Evolutionary conservation across 2,797 vertebrate species (phyloP).

Genomic region (Kryptopterus vitreolus): DNA sequence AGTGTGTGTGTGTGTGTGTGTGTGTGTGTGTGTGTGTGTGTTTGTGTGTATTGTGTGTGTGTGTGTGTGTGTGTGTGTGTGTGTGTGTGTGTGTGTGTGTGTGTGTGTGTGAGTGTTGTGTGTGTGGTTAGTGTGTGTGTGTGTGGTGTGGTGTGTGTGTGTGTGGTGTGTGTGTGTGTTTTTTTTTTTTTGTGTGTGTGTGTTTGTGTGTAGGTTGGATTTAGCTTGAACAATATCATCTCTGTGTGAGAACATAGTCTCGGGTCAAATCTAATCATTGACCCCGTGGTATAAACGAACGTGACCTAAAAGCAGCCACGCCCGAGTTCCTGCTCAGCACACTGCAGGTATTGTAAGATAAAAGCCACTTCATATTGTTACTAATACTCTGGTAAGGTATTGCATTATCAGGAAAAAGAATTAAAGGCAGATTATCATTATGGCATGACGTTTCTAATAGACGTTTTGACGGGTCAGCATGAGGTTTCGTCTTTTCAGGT

Average conservation of each 20-base stretch:
- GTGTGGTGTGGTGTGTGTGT: neutral
- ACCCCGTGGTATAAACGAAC: neutral
- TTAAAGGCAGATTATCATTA: neutral
- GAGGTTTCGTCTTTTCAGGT: constrained; percentile 14
- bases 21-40: too few species aligned
- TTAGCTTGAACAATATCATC: neutral
- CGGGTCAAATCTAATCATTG: neutral
- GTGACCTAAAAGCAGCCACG: neutral
- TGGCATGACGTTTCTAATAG: constrained; percentile 5
- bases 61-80: too few species aligned
- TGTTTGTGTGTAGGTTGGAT: neutral
- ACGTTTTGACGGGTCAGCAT: neutral
- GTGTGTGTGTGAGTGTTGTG: too few species aligned
- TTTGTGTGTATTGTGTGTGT: too few species aligned
- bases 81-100: too few species aligned
- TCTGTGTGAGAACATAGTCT: neutral
- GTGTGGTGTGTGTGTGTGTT: neutral
- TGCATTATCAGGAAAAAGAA: neutral
- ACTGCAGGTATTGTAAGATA: neutral
- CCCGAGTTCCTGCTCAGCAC: neutral
- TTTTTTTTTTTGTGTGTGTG: too few species aligned
- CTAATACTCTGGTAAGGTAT: neutral
- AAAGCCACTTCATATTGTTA: neutral
- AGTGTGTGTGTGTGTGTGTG: too few species aligned
- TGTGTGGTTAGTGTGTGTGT: too few species aligned